Base-by-base conservation (phyloP, 2,113 vertebrate genomes). In the Anguilla rostrata region DNA sequence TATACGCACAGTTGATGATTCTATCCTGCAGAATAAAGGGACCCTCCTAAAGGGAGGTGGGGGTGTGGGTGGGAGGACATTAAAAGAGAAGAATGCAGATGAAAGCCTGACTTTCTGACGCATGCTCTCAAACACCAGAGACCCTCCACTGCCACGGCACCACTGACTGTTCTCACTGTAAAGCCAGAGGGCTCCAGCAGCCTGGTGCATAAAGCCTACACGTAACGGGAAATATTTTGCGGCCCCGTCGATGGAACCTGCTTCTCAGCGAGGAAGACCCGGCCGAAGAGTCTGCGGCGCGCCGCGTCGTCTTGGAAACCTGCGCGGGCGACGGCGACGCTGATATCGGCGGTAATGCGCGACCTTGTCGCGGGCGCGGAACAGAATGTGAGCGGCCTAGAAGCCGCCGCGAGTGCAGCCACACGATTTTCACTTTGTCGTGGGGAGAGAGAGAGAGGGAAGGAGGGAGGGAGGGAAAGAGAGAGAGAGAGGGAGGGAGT, bases 31-130 rank as follows among this genome's bases (percentile, higher is more conserved):
- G 49, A 53, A 53, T 53, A 14, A 53, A 9, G 11, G 9, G 7
- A 53, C 12, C 12, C 49, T 14, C 49, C 49, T 53, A 14, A 53
- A 9, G 8, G 49, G 49, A 14, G 49, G 9, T 53, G 49, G 49
- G 49, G 49, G 49, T 14, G 49, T 53, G 49, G 49, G 49, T 26
- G 22, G 53, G 22, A 26, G 60, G 20, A 26, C 60, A 5, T 22
- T 60, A 60, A 18, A 60, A 56, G 43, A 46, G 8, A 46, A 46
- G 43, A 46, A 46, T 2, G 43, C 43, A 20, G 43, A 56, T 15
- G 49, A 83, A 83, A 83, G 81, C 8, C 43, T 1, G 46, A n/a
- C 41, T 83, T n/a, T n/a, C 81, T 49, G n/a, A 83, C 81, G 5
- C 81, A 22, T 39, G 46, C n/a, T 83, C n/a, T n/a, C n/a, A 26